Evolutionary conservation across 2,797 vertebrate species (phyloP).

Genomic region (Ambastaia sidthimunki): DNA sequence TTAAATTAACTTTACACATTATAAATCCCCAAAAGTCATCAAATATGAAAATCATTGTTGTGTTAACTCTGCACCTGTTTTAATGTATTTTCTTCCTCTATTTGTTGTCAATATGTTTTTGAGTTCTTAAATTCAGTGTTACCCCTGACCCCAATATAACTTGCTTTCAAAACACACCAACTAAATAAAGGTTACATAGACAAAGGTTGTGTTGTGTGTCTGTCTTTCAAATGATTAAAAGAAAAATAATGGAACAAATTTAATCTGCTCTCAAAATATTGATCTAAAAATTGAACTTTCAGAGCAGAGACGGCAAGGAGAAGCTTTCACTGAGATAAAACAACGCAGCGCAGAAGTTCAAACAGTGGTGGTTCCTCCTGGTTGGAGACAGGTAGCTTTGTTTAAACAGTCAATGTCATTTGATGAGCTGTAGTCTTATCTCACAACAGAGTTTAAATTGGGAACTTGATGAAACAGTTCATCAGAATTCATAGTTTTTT

Average conservation of each 20-base stretch:
- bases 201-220: constrained; percentile 13
- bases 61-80: not conserved
- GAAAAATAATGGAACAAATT: constrained; percentile 53
- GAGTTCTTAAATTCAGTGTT: not conserved
- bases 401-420: constrained; percentile 72
- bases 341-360: constrained; percentile 56
- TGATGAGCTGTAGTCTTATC: constrained; percentile 72
- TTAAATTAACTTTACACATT: not conserved
- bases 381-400: constrained; percentile 58
- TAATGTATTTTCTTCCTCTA: not conserved
- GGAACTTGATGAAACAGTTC: constrained; percentile 65
- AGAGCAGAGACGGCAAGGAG: constrained; percentile 56
- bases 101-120: not conserved
- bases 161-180: not conserved
- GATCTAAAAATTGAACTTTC: constrained; percentile 70
- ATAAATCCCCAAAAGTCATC: not conserved
- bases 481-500: constrained; percentile 61
- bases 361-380: constrained; percentile 58
- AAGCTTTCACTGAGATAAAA: constrained; percentile 43
- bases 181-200: not conserved
- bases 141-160: not conserved
- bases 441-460: constrained; percentile 63
- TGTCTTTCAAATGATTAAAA: constrained; percentile 54
- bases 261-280: constrained; percentile 60
- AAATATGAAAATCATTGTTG: not conserved